phyloP scores from a whole-genome alignment of 1,140 invertebrate genomes.

The Aphaenogaster rudis region DNA sequence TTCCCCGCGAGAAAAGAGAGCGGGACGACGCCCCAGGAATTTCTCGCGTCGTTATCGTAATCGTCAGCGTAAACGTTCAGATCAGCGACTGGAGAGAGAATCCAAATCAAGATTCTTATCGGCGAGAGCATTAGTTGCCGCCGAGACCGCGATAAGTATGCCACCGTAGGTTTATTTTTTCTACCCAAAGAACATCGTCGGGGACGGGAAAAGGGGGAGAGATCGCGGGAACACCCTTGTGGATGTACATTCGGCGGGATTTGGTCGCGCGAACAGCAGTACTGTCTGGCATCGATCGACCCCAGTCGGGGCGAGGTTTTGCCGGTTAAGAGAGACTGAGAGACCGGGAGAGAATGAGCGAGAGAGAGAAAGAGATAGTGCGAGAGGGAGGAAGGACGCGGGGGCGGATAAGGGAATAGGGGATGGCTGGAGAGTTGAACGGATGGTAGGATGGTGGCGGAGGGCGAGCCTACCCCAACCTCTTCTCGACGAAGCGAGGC shows the following conservation, averaged over 20 bases:
- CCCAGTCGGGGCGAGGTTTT: conserved; percentile 70
- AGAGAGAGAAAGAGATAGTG: conserved; percentile 32
- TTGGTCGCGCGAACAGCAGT: conserved; percentile 84
- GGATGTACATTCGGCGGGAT: conserved; percentile 83
- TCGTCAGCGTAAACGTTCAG: conserved; percentile 5
- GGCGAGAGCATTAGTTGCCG: neutral
- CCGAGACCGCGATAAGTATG: conserved; percentile 35
- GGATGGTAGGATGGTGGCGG: conserved; percentile 60
- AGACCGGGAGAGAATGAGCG: conserved; percentile 54
- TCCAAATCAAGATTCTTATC: conserved; percentile 25
- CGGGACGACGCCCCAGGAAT: neutral
- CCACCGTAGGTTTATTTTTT: conserved; percentile 19
- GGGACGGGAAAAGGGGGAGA: conserved; percentile 12
- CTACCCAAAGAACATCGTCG: conserved; percentile 34
- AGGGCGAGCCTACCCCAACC: conserved; percentile 86
- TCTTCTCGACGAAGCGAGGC: conserved; percentile 79
- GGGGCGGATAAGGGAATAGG: conserved; percentile 18
- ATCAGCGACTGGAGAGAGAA: neutral
- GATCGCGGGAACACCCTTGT: conserved; percentile 60
- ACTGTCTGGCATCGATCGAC: conserved; percentile 87
- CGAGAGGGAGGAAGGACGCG: conserved; percentile 9
- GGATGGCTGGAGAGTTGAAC: conserved; percentile 63
- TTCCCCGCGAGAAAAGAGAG: conserved; percentile 3
- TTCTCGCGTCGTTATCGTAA: conserved; percentile 34
- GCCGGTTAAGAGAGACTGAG: conserved; percentile 51